Evolutionary conservation across 2,797 vertebrate species (phyloP), one percentile per base, ranked within the genome.

Genomic region (Gouania willdenowi): DNA sequence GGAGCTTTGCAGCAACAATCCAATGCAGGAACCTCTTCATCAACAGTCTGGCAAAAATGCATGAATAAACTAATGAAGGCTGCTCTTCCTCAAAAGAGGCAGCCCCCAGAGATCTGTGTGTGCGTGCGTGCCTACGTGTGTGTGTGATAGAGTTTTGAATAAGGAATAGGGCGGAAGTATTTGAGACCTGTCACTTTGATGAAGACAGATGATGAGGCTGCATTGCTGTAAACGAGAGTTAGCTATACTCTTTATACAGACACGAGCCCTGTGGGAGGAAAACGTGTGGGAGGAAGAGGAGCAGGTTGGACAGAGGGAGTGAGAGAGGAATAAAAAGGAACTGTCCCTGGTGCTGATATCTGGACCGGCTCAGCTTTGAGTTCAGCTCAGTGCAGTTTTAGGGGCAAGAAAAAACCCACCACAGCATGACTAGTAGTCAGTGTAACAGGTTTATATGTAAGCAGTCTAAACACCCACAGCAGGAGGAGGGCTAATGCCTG

Each of bases 291-390:
- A 30, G 43, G 25, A 7, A 45, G 37, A 18, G 22, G 25, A 11
- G 41, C n/a, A n/a, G 24, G 20, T 26, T 22, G 16, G 14, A n/a
- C 27, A 18, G 17, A 18, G 17, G 17, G 17, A 18, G 17, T 5
- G 20, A 4, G 24, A 1, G 28, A 24, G 35, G 19, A 30, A 43
- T 26, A 29, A 17, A 65, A 27, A 31, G 73, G 81, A 83, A 43
- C 84, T 87, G 79, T 84, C 82, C 76, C 17, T 7, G 67, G 83
- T 87, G 60, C 86, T 87, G 82, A 83, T 78, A 71, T 45, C 26
- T 48, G 40, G 46, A 66, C 22, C 12, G 15, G 19, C 42, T 41
- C 35, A 56, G 63, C 41, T 24, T 24, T 22, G 26, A 34, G 41
- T 61, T 74, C 35, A 45, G 57, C 22, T 26, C 13, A 26, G 52